Evolutionary conservation across 2,888 invertebrate species (phyloP).

Genomic region (Andrena minutula): DNA sequence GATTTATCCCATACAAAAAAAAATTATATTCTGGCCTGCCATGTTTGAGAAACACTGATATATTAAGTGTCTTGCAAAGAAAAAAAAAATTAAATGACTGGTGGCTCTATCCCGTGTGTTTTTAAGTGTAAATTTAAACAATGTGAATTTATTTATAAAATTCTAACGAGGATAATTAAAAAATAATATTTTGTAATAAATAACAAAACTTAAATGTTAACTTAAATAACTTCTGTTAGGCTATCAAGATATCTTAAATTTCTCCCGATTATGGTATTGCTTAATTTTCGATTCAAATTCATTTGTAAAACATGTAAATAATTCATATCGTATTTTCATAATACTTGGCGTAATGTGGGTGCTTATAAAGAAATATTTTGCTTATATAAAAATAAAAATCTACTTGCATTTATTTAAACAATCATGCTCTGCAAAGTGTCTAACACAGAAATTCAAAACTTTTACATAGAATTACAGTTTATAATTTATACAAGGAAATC

Average conservation of each 20-base stretch:
- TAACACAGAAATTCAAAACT: not conserved
- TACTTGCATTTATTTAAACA: not conserved
- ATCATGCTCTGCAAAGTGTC: not conserved
- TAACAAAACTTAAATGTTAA: slow-evolving; percentile 12
- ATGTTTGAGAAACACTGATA: slow-evolving; percentile 82
- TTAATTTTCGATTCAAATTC: not conserved
- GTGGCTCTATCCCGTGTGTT: slow-evolving; percentile 79
- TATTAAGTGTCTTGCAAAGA: slow-evolving; percentile 71
- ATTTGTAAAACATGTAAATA: slow-evolving; percentile 12
- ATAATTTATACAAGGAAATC: not conserved
- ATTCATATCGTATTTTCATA: not conserved
- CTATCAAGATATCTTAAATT: slow-evolving; percentile 24
- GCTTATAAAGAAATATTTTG: not conserved
- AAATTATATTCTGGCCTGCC: slow-evolving; percentile 74
- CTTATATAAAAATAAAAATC: not conserved
- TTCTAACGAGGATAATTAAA: slow-evolving; percentile 42
- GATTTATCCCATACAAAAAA: slow-evolving; percentile 51
- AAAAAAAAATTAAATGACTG: slow-evolving; percentile 66
- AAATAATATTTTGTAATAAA: slow-evolving; percentile 20
- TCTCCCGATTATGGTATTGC: not conserved
- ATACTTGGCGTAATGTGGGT: slow-evolving; percentile 1
- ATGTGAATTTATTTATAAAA: slow-evolving; percentile 42
- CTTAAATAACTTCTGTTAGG: slow-evolving; percentile 29
- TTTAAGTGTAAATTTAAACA: slow-evolving; percentile 36
- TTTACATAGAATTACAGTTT: slow-evolving; percentile 1